Evolutionary conservation across 2,797 vertebrate genomes (phyloP).

Genomic region (Eutrigla gurnardus): DNA sequence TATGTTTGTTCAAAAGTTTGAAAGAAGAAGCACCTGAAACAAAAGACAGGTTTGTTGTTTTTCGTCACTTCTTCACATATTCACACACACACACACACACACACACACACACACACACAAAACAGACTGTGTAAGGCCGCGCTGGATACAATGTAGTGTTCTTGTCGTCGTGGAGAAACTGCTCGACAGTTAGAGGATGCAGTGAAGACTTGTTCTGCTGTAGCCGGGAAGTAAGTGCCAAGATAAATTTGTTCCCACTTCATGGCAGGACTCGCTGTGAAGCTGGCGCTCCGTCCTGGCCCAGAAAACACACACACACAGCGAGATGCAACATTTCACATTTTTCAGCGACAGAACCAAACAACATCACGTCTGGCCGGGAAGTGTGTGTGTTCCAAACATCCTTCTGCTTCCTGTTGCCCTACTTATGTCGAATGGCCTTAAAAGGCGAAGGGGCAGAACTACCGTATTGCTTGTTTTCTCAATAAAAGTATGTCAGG

Average conservation of each 20-base stretch:
- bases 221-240: conserved; percentile 54
- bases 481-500: conserved; percentile 8
- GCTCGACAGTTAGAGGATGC: conserved; percentile 46
- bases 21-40: conserved; percentile 9
- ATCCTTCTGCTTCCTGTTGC: conserved; percentile 55
- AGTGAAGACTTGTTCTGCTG: conserved; percentile 52
- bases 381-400: conserved; percentile 27
- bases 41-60: conserved; percentile 19
- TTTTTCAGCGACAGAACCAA: conserved; percentile 53
- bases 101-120: conserved; percentile 9
- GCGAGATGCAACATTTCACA: conserved; percentile 48
- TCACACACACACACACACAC: conserved; percentile 8
- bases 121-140: conserved; percentile 32
- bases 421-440: conserved; percentile 56
- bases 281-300: conserved; percentile 53
- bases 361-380: conserved; percentile 49
- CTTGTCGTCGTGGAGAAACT: conserved; percentile 25
- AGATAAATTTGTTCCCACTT: conserved; percentile 66
- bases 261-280: conserved; percentile 45
- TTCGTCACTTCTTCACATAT: conserved; percentile 7
- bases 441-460: conserved; percentile 25
- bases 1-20: conserved; percentile 14
- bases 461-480: conserved; percentile 10
- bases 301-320: conserved; percentile 58
- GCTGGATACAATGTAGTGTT: conserved; percentile 47